Base-by-base conservation (phyloP, 2,888 invertebrate species). In the Heliconius ethilla region DNA sequence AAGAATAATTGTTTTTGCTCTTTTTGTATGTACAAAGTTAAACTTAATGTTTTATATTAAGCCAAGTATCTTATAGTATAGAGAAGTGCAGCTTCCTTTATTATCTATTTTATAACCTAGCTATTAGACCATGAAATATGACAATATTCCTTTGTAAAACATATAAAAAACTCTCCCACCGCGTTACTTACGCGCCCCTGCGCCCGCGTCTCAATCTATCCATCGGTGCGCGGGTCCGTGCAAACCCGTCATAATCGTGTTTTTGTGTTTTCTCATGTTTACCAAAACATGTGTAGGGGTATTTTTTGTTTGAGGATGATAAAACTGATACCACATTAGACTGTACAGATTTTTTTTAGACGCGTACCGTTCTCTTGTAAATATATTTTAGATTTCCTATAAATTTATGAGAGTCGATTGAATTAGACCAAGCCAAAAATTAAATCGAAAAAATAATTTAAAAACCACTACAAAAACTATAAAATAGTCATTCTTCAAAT, bases 211-310 rank as follows among this genome's bases (percentile, higher is more conserved):
- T 76, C 79, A 78, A 78, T 76, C 74, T 75, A 72, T 70, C 77
- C 77, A 76, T 33, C 75, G 78, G 75, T 67, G 79, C 78, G 77
- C 79, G 78, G 77, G 75, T 85, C 85, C 83, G 84, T 84, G 85
- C 84, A 84, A 83, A 84, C 86, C 86, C 86, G 87, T 90, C 89
- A 89, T 88, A 89, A 89, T 87, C 84, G 83, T 86, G 88, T 89
- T 90, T 89, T 89, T 88, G 81, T 87, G 87, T 87, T 84, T 72
- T 72, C 72, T 84, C 79, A 69, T 78, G 81, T 80, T 80, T 80
- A 80, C 79, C 15, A 80, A 80, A 33, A 80, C 76, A 79, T 70
- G 27, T 33, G 55, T 70, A 63, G 33, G 51, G 59, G 62, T 73
- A 15, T 55, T 55, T 27, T 69, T 59, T 33, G 70, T 65, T 45